Conservation (phyloP, 2,797 vertebrate genomes). For the Halcyon leucocephala region DNA sequence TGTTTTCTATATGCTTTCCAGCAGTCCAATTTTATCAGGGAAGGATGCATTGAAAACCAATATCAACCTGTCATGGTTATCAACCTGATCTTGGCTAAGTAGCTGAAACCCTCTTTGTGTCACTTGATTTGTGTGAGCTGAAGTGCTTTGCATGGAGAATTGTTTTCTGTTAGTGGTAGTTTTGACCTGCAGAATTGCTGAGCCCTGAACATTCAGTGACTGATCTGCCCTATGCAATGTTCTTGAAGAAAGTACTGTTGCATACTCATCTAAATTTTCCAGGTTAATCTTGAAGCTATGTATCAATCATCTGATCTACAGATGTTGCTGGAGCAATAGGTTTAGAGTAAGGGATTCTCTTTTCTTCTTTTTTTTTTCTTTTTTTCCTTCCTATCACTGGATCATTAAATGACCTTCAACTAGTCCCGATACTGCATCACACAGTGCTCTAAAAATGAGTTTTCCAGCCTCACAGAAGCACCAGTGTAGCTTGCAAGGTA, state of each 20-base stretch:
- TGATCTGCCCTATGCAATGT: not conserved
- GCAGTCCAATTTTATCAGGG: slow-evolving; percentile 23
- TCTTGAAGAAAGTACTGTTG: not conserved
- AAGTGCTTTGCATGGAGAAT: slow-evolving; percentile 47
- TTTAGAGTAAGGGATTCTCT: not conserved
- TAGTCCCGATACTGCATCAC: fast-evolving
- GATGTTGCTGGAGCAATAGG: not conserved
- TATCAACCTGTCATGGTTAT: slow-evolving; percentile 55
- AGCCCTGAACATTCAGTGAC: not conserved
- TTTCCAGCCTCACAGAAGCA: not conserved
- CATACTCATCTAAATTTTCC: not conserved
- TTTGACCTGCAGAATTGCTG: slow-evolving; percentile 29
- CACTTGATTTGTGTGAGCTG: slow-evolving; percentile 21
- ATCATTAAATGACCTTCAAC: not conserved
- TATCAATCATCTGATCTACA: not conserved
- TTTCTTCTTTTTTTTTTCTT: not conserved
- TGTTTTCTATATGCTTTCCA: not conserved
- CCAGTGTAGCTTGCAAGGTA: not conserved
- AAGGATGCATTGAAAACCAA: slow-evolving; percentile 34
- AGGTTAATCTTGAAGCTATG: not conserved
- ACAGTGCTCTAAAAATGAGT: not conserved
- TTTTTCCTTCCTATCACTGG: not conserved
- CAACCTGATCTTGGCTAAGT: slow-evolving; percentile 51
- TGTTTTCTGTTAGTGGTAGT: slow-evolving; percentile 27
- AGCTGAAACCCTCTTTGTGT: slow-evolving; percentile 35